phyloP scores from a whole-genome alignment of 2,797 vertebrate genomes.

The Gymnoscopelus braueri region DNA sequence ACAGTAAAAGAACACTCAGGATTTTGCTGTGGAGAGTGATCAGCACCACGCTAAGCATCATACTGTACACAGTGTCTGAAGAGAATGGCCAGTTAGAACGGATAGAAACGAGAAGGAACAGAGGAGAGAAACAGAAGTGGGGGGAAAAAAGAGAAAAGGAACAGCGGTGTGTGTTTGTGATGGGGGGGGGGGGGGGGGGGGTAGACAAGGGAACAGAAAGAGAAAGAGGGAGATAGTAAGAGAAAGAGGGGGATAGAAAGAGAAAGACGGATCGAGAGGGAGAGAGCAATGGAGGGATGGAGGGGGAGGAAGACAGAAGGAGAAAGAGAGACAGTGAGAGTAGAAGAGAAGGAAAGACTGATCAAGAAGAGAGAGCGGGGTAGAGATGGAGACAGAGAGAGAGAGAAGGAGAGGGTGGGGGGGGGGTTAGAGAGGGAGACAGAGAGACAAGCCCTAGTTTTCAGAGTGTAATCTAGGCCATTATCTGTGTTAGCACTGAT shows the following conservation, averaged over 20 bases:
- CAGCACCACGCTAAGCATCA: too few relatives aligned
- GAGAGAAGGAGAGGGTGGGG: conserved; percentile 18
- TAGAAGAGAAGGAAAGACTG: too few relatives aligned
- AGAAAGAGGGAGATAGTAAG: neutral
- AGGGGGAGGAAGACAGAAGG: too few relatives aligned
- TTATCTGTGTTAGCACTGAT: conserved; percentile 88
- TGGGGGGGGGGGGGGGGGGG: too few relatives aligned
- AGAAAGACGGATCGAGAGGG: neutral
- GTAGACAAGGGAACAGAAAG: neutral
- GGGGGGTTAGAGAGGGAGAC: neutral
- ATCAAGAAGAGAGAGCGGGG: neutral
- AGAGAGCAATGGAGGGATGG: too few relatives aligned
- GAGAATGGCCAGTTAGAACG: too few relatives aligned
- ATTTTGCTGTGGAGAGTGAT: too few relatives aligned
- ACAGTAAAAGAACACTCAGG: too few relatives aligned
- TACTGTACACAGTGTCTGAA: too few relatives aligned
- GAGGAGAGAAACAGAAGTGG: neutral
- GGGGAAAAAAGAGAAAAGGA: neutral
- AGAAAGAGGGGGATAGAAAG: neutral
- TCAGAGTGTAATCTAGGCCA: conserved; percentile 86
- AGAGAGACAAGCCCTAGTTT: conserved; percentile 80
- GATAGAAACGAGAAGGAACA: too few relatives aligned
- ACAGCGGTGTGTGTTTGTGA: too few relatives aligned
- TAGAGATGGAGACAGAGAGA: conserved; percentile 26
- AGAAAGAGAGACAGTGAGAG: too few relatives aligned